phyloP scores from a whole-genome alignment of 1,140 invertebrate genomes.

The Zaprionus ghesquierei region DNA sequence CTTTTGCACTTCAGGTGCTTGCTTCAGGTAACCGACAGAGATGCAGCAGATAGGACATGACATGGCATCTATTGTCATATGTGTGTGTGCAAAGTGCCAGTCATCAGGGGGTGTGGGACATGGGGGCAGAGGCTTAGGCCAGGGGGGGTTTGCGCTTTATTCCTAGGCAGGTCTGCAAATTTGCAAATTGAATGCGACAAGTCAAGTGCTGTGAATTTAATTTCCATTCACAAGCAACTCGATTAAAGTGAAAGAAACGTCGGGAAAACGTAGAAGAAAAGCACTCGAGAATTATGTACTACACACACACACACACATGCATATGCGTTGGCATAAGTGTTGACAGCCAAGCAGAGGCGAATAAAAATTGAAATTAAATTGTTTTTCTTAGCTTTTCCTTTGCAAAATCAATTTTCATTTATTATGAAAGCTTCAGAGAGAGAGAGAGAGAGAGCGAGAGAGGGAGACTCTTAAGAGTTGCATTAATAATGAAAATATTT shows the following conservation, averaged over 20 bases:
- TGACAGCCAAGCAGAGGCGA: constrained; percentile 3
- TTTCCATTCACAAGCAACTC: constrained; percentile 70
- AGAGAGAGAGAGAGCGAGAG: too few relatives aligned
- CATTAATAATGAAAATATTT: not conserved
- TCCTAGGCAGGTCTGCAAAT: constrained; percentile 38
- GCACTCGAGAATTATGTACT: constrained; percentile 9
- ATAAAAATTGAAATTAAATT: constrained; percentile 30
- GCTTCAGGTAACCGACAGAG: constrained; percentile 5
- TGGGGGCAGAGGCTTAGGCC: not conserved
- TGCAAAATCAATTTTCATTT: constrained; percentile 10
- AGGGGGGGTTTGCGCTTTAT: constrained; percentile 20
- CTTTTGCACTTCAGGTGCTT: not conserved
- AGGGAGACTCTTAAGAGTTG: too few relatives aligned
- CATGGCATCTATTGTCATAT: constrained; percentile 41
- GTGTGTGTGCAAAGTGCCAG: constrained; percentile 29
- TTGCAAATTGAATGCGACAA: constrained; percentile 75
- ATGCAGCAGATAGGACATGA: constrained; percentile 47
- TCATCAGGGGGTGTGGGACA: constrained; percentile 1
- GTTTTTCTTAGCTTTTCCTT: not conserved
- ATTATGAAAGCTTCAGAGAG: not conserved
- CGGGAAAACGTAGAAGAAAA: constrained; percentile 1
- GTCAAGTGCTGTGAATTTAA: constrained; percentile 77
- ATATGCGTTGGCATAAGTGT: constrained; percentile 7
- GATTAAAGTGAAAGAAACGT: constrained; percentile 53
- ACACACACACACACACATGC: not conserved